Evolutionary conservation across 2,888 invertebrate species (phyloP).

Genomic region (Agrotis clavis): DNA sequence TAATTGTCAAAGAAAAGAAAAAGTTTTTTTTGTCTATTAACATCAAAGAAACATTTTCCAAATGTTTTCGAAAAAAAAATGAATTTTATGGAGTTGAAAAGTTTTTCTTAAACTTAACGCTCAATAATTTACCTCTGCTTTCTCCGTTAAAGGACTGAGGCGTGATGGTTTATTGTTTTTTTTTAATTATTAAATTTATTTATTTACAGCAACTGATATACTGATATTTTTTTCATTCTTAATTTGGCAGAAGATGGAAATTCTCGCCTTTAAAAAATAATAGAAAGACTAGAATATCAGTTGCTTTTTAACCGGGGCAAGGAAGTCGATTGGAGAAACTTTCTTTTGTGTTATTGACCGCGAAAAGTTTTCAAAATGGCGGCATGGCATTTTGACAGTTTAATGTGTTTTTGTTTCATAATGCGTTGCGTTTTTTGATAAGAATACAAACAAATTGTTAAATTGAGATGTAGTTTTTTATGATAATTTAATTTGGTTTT

Average conservation of each 20-base stretch:
- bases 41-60: not conserved
- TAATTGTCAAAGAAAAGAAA: not conserved
- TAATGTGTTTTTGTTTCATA: not conserved
- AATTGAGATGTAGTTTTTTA: not conserved
- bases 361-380: constrained; percentile 1
- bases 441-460: not conserved
- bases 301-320: constrained; percentile 38
- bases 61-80: constrained; percentile 13
- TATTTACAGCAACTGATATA: constrained; percentile 29
- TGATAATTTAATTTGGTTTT: not conserved
- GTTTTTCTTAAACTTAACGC: constrained; percentile 15
- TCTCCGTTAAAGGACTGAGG: constrained; percentile 41
- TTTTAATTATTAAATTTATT: constrained; percentile 41
- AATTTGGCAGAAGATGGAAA: constrained; percentile 9
- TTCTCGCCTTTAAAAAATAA: constrained; percentile 2
- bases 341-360: not conserved
- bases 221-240: constrained; percentile 51
- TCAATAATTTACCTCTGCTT: constrained; percentile 44
- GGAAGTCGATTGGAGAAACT: constrained; percentile 11
- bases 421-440: not conserved
- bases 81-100: constrained; percentile 15
- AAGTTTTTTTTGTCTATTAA: not conserved
- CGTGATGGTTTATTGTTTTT: constrained; percentile 37
- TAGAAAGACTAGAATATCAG: constrained; percentile 39
- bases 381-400: not conserved